A percentile compares a stretch with the other conserved stretches of the same genome.
These are phyloP conservation scores for Lindbergichthys nudifrons DNA, from an alignment of 2,797 vertebrate genomes.

Conservation along the genomic window DNA sequence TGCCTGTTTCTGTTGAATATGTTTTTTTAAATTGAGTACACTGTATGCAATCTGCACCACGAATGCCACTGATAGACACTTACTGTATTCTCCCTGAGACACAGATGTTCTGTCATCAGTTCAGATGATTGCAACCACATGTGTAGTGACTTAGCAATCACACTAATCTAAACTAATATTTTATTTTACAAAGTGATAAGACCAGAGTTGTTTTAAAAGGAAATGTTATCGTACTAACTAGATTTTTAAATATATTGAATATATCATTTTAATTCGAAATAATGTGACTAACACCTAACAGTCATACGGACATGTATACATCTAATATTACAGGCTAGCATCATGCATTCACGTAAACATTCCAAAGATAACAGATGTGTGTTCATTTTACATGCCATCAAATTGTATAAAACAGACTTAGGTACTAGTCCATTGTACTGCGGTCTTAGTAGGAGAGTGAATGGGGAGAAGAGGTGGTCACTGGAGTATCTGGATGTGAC, in stretches of 20 bases:
- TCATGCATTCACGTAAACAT: slow-evolving; percentile 66
- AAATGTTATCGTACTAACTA: slow-evolving; percentile 58
- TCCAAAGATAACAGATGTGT: slow-evolving; percentile 77
- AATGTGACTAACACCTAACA: slow-evolving; percentile 36
- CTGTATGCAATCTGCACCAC: slow-evolving; percentile 86
- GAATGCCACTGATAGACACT: slow-evolving; percentile 83
- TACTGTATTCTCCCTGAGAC: slow-evolving; percentile 76
- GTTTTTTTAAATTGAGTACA: slow-evolving; percentile 74
- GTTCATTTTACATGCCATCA: slow-evolving; percentile 69
- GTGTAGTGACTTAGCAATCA: slow-evolving; percentile 71
- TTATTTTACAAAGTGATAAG: slow-evolving; percentile 68
- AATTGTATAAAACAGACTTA: slow-evolving; percentile 81
- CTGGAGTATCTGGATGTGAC: slow-evolving; percentile 75
- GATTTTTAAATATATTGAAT: slow-evolving; percentile 59
- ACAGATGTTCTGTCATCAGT: slow-evolving; percentile 70
- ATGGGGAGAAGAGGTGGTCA: slow-evolving; percentile 73
- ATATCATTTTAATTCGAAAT: slow-evolving; percentile 70
- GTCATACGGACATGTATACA: slow-evolving; percentile 47
- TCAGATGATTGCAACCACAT: slow-evolving; percentile 65
- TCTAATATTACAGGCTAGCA: slow-evolving; percentile 51
- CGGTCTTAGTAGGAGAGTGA: slow-evolving; percentile 72
- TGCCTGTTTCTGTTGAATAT: slow-evolving; percentile 67
- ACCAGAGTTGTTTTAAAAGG: slow-evolving; percentile 65
- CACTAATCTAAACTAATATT: slow-evolving; percentile 35
- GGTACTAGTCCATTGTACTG: slow-evolving; percentile 77